A percentile compares a stretch with the other conserved stretches of the same genome.
Evolutionary conservation across 2,888 invertebrate genomes (phyloP).

Genomic region (Agrotis clavis): DNA sequence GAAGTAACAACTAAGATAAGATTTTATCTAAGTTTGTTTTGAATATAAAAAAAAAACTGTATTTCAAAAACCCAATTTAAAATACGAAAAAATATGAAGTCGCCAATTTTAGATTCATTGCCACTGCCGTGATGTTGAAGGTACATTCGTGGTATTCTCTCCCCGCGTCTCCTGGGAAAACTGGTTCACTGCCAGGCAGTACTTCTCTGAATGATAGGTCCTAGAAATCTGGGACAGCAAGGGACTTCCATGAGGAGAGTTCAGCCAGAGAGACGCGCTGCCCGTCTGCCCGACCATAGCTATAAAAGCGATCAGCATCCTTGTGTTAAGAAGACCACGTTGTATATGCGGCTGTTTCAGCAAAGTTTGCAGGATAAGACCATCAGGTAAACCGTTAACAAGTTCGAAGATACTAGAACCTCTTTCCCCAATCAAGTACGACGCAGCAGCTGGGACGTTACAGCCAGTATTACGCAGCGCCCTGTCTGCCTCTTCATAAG

Average conservation of each 20-base stretch:
- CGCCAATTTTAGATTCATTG: slow-evolving; percentile 55
- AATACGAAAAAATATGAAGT: neutral
- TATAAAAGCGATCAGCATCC: slow-evolving; percentile 87
- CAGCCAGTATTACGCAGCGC: slow-evolving; percentile 83
- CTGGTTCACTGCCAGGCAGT: slow-evolving; percentile 87
- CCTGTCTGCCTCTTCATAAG: slow-evolving; percentile 78
- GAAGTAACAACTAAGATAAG: too few species aligned
- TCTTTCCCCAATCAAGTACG: slow-evolving; percentile 85
- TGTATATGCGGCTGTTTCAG: slow-evolving; percentile 87
- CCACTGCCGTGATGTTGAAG: slow-evolving; percentile 82
- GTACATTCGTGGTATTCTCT: slow-evolving; percentile 65
- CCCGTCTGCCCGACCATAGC: slow-evolving; percentile 87
- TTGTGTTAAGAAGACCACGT: slow-evolving; percentile 84
- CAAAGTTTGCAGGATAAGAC: slow-evolving; percentile 81
- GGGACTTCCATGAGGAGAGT: slow-evolving; percentile 87
- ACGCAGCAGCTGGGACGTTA: slow-evolving; percentile 86
- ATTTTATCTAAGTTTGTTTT: neutral
- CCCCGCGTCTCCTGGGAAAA: slow-evolving; percentile 79
- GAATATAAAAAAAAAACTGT: slow-evolving; percentile 25
- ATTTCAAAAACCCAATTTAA: slow-evolving; percentile 17
- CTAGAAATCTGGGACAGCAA: slow-evolving; percentile 86
- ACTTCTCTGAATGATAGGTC: slow-evolving; percentile 88
- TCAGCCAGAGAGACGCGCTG: slow-evolving; percentile 85
- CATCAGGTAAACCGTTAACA: slow-evolving; percentile 84
- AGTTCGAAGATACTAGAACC: slow-evolving; percentile 87